Percentiles rank a stretch among this genome's conserved stretches.
phyloP scores from a whole-genome alignment of 1,140 invertebrate genomes.

The Drosophila albomicans region DNA sequence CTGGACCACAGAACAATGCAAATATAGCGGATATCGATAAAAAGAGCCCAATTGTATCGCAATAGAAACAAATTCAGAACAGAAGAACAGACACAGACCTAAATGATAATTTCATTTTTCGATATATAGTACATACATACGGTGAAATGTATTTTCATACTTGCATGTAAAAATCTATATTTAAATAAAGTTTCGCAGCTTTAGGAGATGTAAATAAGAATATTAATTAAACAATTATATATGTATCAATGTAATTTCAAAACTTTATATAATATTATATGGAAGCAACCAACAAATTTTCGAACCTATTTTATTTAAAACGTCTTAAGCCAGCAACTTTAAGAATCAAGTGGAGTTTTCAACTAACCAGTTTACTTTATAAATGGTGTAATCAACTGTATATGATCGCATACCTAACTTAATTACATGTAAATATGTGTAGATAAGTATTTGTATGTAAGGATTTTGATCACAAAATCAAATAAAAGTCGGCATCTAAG shows the following conservation, averaged over 20 bases:
- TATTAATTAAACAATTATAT: conserved; percentile 22
- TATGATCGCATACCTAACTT: background rate
- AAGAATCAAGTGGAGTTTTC: background rate
- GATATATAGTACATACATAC: conserved; percentile 58
- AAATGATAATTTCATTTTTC: conserved; percentile 64
- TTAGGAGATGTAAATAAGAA: conserved; percentile 72
- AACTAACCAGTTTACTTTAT: background rate
- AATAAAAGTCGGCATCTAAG: background rate
- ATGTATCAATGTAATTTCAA: conserved; percentile 20
- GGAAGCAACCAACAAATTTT: conserved; percentile 8
- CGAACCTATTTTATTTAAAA: background rate
- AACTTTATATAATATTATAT: conserved; percentile 14
- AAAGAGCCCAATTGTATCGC: conserved; percentile 92
- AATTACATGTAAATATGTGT: background rate
- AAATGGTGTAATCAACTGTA: background rate
- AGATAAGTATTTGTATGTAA: conserved; percentile 1
- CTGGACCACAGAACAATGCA: conserved; percentile 88
- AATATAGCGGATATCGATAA: conserved; percentile 90
- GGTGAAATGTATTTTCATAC: conserved; percentile 83
- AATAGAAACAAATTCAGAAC: conserved; percentile 72
- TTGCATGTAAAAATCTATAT: conserved; percentile 79
- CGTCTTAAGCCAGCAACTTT: background rate
- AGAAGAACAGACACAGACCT: conserved; percentile 33
- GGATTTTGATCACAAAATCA: background rate
- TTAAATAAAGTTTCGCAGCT: conserved; percentile 79